phyloP scores from a whole-genome alignment of 2,113 vertebrate species.

The Seriola quinqueradiata region DNA sequence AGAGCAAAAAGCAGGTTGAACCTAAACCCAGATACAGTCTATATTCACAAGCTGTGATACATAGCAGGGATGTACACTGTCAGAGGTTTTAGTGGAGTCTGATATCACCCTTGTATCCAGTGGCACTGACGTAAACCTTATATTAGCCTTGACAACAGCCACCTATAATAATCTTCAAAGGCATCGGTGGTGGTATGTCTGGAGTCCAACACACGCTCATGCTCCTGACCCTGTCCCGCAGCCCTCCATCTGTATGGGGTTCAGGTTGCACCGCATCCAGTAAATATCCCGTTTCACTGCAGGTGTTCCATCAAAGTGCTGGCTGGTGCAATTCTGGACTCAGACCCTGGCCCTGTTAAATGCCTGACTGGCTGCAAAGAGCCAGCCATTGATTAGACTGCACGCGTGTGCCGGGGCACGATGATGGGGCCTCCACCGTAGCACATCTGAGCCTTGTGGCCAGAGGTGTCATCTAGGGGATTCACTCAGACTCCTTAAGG shows the following conservation, averaged over 20 bases:
- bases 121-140: constrained; percentile 71
- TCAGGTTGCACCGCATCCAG: constrained; percentile 81
- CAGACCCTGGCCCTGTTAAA: constrained; percentile 71
- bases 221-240: constrained; percentile 42
- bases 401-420: constrained; percentile 47
- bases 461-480: constrained; percentile 69
- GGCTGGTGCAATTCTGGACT: constrained; percentile 69
- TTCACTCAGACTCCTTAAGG: constrained; percentile 57
- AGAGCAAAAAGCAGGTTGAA: constrained; percentile 22
- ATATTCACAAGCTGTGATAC: not conserved
- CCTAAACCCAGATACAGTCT: constrained; percentile 30
- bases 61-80: constrained; percentile 21
- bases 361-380: constrained; percentile 69
- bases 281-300: constrained; percentile 86
- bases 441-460: constrained; percentile 73
- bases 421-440: constrained; percentile 61
- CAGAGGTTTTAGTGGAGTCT: constrained; percentile 42
- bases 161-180: constrained; percentile 83
- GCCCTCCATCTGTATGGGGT: constrained; percentile 60
- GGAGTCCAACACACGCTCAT: constrained; percentile 45
- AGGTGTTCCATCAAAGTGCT: constrained; percentile 86
- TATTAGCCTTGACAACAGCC: constrained; percentile 70
- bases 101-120: constrained; percentile 57
- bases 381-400: constrained; percentile 59
- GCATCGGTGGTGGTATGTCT: constrained; percentile 60